phyloP scores from a whole-genome alignment of 2,113 vertebrate genomes.

The Cyphomyrus discorhynchus region DNA sequence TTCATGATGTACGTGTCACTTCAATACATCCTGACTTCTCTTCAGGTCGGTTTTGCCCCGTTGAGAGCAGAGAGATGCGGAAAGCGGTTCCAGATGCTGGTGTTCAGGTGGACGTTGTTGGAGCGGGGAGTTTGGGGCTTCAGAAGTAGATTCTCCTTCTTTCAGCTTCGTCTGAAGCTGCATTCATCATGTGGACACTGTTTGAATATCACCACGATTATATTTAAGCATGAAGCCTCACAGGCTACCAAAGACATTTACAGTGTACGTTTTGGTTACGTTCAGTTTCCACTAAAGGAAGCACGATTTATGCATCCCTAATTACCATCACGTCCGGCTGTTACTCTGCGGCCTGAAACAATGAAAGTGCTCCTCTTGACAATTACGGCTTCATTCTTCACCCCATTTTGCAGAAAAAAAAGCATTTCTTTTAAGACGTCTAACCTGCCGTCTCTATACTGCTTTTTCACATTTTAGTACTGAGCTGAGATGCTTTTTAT shows the following conservation, averaged over 20 bases:
- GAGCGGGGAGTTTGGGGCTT: too few species aligned
- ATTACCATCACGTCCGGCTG: constrained; percentile 46
- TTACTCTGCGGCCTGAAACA: constrained; percentile 55
- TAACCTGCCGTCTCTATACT: background rate
- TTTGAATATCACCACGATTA: constrained; percentile 66
- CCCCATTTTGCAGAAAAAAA: background rate
- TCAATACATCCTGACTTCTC: background rate
- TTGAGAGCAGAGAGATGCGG: background rate
- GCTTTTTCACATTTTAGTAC: background rate
- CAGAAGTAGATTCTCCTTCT: constrained; percentile 26
- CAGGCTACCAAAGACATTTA: constrained; percentile 50
- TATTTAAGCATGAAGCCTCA: constrained; percentile 72
- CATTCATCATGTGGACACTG: constrained; percentile 44
- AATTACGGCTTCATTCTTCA: constrained; percentile 36
- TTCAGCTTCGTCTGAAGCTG: constrained; percentile 44
- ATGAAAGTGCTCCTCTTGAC: constrained; percentile 46
- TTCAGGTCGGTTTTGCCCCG: background rate
- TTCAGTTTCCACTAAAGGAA: constrained; percentile 58
- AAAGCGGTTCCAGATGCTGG: background rate
- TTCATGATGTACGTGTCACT: background rate
- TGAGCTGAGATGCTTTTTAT: background rate
- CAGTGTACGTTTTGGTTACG: constrained; percentile 45
- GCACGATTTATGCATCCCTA: constrained; percentile 50
- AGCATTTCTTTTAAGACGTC: background rate
- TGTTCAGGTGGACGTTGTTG: background rate